Base-by-base conservation (phyloP, 2,888 invertebrate genomes). In the Beris chalybata region DNA sequence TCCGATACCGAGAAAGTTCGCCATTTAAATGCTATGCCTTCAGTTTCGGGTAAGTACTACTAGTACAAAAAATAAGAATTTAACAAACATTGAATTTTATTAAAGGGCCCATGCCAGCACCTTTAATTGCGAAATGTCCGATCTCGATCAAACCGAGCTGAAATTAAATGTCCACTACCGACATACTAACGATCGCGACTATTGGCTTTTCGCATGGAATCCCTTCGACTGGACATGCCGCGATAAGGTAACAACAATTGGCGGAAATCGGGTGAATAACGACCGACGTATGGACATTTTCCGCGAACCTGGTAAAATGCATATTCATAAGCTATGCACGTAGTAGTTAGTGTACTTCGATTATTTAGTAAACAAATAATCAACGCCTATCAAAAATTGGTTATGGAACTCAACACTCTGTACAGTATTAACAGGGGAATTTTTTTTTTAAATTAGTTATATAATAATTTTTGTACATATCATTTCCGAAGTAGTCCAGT, bases 191-290 rank as follows among this genome's bases (percentile, higher is more conserved):
- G 89, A 91, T 45, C 79, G 83, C 0, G 86, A 89, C 67, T 88
- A 88, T 71, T 87, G 89, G 85, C 79, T 91, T 31, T 92, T 90
- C 72, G 88, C 91, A 0, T 93, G 91, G 85, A 91, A 92, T 74
- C 85, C 90, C 53, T 87, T 89, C 71, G 91, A 91, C 75, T 88
- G 89, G 13, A 85, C 86, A 30, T 93, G 93, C 69, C 79, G 81
- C 7, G 81, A 81, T 70, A 80, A 81, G 72, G 79, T 81, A 52
- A 79, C 78, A 67, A 80, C 81, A 1, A 79, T 81, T 45, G 81
- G 81, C 13, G 80, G 81, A 13, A 77, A 77, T 13, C 76, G 81
- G 15, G 79, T 78, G 4, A 81, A 80, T 69, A 81, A 81, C 66
- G 80, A 81, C 72, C 76, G 81, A 3, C 79, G 81, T 64, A 80